Percentiles rank a stretch among this genome's conserved stretches.
These are phyloP conservation scores for Morinoia aosen DNA, from an alignment of 2,888 invertebrate genomes.

Conservation along the genomic window DNA sequence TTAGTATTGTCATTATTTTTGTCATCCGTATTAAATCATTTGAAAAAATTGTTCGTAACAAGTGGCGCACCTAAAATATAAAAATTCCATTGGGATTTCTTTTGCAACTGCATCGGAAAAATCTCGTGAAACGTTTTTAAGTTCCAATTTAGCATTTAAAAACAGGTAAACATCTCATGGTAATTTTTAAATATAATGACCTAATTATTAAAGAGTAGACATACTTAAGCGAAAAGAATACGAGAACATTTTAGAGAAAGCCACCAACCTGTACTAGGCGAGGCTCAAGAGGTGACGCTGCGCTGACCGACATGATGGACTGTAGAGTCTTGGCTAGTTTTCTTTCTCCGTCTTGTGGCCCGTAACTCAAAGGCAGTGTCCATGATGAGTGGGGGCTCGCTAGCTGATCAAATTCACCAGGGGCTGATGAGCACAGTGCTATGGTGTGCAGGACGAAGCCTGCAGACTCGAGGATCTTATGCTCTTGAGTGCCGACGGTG, in stretches of 20 bases:
- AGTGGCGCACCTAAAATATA: no score
- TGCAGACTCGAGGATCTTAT: constrained; percentile 15
- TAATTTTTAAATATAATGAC: neutral
- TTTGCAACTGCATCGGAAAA: no score
- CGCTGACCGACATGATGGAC: neutral
- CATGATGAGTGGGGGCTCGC: constrained; percentile 58
- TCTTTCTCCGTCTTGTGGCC: constrained; percentile 27
- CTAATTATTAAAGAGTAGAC: neutral
- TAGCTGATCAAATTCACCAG: constrained; percentile 61
- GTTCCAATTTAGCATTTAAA: neutral
- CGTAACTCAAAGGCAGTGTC: constrained; percentile 56
- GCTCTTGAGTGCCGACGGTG: constrained; percentile 19
- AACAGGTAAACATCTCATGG: neutral
- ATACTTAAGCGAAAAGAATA: neutral
- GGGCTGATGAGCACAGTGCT: constrained; percentile 57
- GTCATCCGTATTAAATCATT: no score
- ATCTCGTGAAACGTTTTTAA: no score
- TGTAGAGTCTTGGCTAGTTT: constrained; percentile 30
- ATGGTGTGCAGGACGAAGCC: constrained; percentile 60
- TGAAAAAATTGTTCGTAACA: no score
- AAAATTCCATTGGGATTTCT: no score
- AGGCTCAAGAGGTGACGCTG: neutral
- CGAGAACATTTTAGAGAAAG: neutral
- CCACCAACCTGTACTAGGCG: neutral
- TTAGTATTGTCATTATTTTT: no score